These are phyloP conservation scores for Oceanodroma tethys DNA, from an alignment of 2,113 vertebrate genomes.

Conservation along the genomic window DNA sequence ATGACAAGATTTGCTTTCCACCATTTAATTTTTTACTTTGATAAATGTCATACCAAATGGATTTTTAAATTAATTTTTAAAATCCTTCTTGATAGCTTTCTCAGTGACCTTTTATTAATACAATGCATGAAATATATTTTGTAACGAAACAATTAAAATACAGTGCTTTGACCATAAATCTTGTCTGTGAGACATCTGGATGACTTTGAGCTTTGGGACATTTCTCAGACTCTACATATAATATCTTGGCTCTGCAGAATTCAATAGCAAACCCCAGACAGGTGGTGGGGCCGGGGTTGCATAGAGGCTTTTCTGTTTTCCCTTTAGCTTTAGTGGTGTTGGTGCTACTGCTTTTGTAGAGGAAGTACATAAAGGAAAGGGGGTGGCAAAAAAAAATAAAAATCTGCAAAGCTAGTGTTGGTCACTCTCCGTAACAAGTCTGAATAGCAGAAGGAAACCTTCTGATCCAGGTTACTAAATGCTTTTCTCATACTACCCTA, in stretches of 20 bases:
- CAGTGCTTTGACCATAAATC: constrained; percentile 10
- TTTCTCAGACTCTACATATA: background rate
- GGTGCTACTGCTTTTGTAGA: background rate
- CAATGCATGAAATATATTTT: constrained; percentile 14
- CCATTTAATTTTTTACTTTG: constrained; percentile 21
- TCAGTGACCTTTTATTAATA: constrained; percentile 58
- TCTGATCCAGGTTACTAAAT: background rate
- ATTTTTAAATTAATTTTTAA: constrained; percentile 46
- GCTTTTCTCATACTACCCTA: background rate
- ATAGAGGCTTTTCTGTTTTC: background rate
- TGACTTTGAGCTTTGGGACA: background rate
- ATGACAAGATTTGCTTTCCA: constrained; percentile 20
- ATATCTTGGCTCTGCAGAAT: background rate
- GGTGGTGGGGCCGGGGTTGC: background rate
- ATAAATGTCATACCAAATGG: constrained; percentile 37
- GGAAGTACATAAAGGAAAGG: background rate
- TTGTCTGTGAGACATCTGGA: background rate
- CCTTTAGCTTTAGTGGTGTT: background rate
- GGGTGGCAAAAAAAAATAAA: background rate
- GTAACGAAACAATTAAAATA: constrained; percentile 44
- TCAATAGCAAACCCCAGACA: background rate
- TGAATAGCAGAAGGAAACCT: background rate
- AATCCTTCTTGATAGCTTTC: constrained; percentile 31
- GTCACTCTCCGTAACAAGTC: background rate
- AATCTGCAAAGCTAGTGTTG: background rate